Conservation (phyloP, 2,113 vertebrate genomes). For the Hystrix brachyura region DNA sequence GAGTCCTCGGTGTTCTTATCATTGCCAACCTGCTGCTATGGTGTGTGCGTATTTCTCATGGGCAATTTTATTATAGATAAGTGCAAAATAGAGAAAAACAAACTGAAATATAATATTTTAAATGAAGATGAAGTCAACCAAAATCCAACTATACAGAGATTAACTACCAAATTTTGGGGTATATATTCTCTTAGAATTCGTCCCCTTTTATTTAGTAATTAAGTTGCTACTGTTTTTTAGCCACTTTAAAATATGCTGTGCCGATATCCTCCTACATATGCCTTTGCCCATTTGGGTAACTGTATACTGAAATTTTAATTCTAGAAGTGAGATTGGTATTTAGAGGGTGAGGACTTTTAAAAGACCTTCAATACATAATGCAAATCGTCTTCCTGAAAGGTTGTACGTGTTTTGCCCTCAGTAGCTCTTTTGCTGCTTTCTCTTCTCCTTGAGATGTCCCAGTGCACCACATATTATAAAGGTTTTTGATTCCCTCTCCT, state of each 20-base stretch:
- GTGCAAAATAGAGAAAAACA: not conserved
- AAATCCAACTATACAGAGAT: not conserved
- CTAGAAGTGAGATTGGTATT: not conserved
- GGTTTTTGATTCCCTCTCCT: not conserved
- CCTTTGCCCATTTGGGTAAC: not conserved
- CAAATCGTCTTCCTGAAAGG: not conserved
- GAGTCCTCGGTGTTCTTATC: not conserved
- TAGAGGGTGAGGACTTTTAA: not conserved
- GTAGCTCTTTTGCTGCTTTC: not conserved
- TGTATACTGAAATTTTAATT: conserved; percentile 18
- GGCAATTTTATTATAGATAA: conserved; percentile 30
- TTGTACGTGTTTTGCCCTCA: not conserved
- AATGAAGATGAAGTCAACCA: not conserved
- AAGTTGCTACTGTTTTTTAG: not conserved
- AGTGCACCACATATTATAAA: not conserved
- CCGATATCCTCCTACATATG: not conserved
- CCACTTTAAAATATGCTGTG: not conserved
- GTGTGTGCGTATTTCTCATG: not conserved
- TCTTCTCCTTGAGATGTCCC: not conserved
- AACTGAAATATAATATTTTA: not conserved
- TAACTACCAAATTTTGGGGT: not conserved
- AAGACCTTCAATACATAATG: not conserved
- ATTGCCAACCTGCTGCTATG: not conserved
- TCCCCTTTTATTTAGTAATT: not conserved
- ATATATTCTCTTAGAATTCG: not conserved